Evolutionary conservation across 37 sponge, comb jelly and placozoan genomes (phyloP), one percentile per base, ranked within the genome.

Genomic region (Tethya wilhelma): DNA sequence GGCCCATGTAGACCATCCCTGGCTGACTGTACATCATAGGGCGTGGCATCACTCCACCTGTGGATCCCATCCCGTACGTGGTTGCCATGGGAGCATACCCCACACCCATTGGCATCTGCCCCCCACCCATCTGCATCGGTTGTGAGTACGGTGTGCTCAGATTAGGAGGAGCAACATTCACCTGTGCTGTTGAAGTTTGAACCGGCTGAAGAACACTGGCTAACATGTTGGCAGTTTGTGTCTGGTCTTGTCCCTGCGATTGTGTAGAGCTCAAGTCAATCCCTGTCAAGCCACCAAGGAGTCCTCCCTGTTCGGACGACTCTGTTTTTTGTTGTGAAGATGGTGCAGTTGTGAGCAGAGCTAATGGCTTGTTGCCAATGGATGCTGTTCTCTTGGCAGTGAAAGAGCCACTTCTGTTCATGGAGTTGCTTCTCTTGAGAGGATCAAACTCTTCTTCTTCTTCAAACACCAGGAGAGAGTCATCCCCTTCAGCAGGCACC

Each of bases 381-480:
- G 73, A 72, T 25, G 4, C 36, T 29, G 56, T 30, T 46, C 29
- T 72, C 45, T 29, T 34, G 71, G 55, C 4, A 23, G 26, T 37
- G 29, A 81, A 2, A 23, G 82, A 71, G 11, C 19, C 39, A 31
- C 44, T 70, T 22, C 81, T 0, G n/a, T 41, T 44, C 44, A 67
- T 4, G 3, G 79, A 85, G 56, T 26, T 60, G 26, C 41, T 80
- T n/a, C 73, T 59, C 37, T 63, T 71, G 23, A 81, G 64, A 0
- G 82, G 82, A 31, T 81, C 82, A 62, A 81, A 81, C 19, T 80
- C 59, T 37, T 56, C 72, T 0, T 81, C 72, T 20, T 62, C 80
- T 2, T 74, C 81, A 36, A 87, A 79, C 0, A 43, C 75, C 49
- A 87, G 33, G 33, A 87, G 75, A 2, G 87, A 79, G 56, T 67